Evolutionary conservation across 2,797 vertebrate genomes (phyloP), one percentile per base, ranked within the genome.

Genomic region (Sebastes trivittatus): DNA sequence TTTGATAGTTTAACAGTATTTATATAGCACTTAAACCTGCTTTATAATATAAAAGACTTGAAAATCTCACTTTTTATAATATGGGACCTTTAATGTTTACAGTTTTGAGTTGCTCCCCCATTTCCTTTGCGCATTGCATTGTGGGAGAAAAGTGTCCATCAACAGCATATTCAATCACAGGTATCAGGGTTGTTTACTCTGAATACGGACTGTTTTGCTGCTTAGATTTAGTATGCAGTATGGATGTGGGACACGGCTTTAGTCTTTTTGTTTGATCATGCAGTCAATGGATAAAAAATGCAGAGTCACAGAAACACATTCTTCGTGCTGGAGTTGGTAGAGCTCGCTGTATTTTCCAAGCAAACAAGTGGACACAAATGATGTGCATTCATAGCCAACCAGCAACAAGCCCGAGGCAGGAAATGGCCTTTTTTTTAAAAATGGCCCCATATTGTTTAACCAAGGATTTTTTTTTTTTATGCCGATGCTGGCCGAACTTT

Each of bases 381-480:
- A 92, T 88, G 86, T 86, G 90, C 76, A 89, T 93, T 91, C 90
- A 90, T 68, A 69, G 74, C 66, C 66, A 78, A 84, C 73, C 76
- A 30, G 80, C 75, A 89, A 90, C 76, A 75, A 84, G 90, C 90
- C 92, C 1, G 58, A 62, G 91, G 89, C 87, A 34, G 22, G 80
- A 89, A 85, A 73, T 86, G 85, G 63, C 89, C 88, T 90, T 93
- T 87, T 84, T 63, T 23, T 23, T 23, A 20, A n/a, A 58, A 70
- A 75, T 46, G 62, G 11, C 72, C 81, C 61, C 56, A 78, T 78
- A 89, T 86, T 87, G 56, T 87, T 82, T 68, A 87, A 87, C 63
- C 58, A 38, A 75, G 78, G 76, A 83, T 80, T 87, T 82, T 85
- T 92, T 72, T 89, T 27, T 74, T 75, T 16, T 16, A 85, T 84